Base-by-base conservation (phyloP, 2,888 invertebrate species). In the Agrypnus murinus region DNA sequence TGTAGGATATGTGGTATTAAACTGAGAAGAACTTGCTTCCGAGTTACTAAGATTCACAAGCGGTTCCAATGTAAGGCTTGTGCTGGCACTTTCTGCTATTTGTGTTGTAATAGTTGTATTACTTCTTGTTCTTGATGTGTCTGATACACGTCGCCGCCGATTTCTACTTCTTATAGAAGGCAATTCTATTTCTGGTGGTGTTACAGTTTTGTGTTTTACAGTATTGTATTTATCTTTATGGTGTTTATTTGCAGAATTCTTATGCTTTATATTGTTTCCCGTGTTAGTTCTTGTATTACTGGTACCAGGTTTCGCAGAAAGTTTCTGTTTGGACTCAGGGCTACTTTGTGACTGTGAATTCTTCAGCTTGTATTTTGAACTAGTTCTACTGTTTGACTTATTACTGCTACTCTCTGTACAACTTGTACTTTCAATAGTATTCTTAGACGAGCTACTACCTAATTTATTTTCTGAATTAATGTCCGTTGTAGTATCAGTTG, bases 1-100 rank as follows among this genome's bases (percentile, higher is more conserved):
- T 15, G 77, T 76, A 60, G 80, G 80, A 76, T 79, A 79, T 73
- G 80, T 80, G 53, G 75, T 65, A 65, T 80, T 80, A 50, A 71
- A 63, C 64, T 74, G 70, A 7, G 80, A 80, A 34, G 79, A 75
- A 58, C 78, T 75, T 1, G 80, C 75, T 57, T 77, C 77, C 46
- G 73, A 70, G 53, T 55, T 36, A 15, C 58, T 55, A 48, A 67
- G 36, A 55, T 62, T 17, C 32, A 57, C 55, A 46, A 59, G 53
- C 36, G 45, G 68, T 15, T 55, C 50, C 25, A 60, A 32, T 14
- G 19, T 43, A 5, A 40, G 36, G 19, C 63, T 62, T 36, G 59
- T 58, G 10, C 50, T 60, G 31, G 64, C 45, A 55, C 36, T 15
- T 15, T 63, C 57, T 7, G 32, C 17, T 38, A 14, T 12, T n/a